phyloP scores from a whole-genome alignment of 2,113 vertebrate species.

The Carlito syrichta region DNA sequence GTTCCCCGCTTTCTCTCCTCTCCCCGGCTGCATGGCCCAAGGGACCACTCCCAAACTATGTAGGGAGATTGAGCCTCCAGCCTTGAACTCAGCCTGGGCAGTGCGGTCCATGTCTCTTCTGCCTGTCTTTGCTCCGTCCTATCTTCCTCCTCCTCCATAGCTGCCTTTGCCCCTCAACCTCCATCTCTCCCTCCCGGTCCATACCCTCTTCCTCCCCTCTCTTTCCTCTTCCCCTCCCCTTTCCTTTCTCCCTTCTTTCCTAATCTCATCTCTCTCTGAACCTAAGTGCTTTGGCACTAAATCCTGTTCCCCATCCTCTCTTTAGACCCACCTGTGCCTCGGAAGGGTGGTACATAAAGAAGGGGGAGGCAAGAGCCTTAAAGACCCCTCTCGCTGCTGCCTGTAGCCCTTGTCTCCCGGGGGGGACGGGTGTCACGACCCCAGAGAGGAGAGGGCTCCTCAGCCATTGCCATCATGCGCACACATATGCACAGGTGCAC shows the following conservation, averaged over 20 bases:
- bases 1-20: accelerated
- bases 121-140: not conserved
- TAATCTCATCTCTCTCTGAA: not conserved
- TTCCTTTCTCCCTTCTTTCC: not conserved
- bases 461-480: not conserved
- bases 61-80: accelerated
- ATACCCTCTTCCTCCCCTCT: not conserved
- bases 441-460: not conserved
- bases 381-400: not conserved
- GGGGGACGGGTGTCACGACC: not conserved
- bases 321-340: not conserved
- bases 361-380: not conserved
- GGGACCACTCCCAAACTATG: not conserved
- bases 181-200: accelerated
- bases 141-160: not conserved
- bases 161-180: not conserved
- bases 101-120: accelerated
- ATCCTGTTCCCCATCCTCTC: not conserved
- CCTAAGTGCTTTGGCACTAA: not conserved
- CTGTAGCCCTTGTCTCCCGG: not conserved
- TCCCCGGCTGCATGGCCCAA: not conserved
- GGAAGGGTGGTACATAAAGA: not conserved
- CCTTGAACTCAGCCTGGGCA: not conserved
- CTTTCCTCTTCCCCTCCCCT: not conserved
- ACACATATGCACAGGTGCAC: not conserved